Base-by-base conservation (phyloP, 2,797 vertebrate genomes). In the Aphelocoma californica region DNA sequence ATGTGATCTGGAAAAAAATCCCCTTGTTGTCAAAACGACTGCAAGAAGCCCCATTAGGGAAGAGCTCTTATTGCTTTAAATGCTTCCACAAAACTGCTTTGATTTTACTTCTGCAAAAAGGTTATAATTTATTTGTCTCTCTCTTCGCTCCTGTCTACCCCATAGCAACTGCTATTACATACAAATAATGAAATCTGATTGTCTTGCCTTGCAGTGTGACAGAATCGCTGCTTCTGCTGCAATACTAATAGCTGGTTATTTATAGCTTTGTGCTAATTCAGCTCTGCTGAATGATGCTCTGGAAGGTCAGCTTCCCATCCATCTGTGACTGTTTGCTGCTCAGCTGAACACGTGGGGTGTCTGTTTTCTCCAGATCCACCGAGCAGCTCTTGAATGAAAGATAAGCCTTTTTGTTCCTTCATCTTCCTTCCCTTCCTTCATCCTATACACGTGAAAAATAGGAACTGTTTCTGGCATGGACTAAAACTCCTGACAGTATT, bases 101-200 rank as follows among this genome's bases (percentile, higher is more conserved):
- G 90, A 90, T 90, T 95, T 90, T 67, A 70, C 64, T 95, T 95
- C 53, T 85, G 64, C 88, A n/a, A 89, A 92, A 92, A 92, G 91
- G 91, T 92, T 96, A 94, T 88, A 92, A 96, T 96, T 95, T 96
- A 86, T 97, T 95, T 95, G 93, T 95, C 88, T 96, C 60, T 58
- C 28, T 56, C 34, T 80, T 77, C 31, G 5, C 61, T 92, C 54
- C 47, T 77, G 34, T 80, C 83, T 92, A 60, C 60, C 74, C 67
- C 61, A 56, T 29, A 88, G 88, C 81, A 92, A 92, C 71, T 64
- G 71, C 82, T 91, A 87, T 94, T 92, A 67, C 88, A 71, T 12
- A 83, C 83, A 95, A 96, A 95, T 91, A 90, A 86, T 66, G 69
- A 86, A 93, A 90, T 57, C 54, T 58, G 83, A 86, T 88, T 86